Conservation (phyloP, 1,140 invertebrate species). For the Drosophila micromelanica region DNA sequence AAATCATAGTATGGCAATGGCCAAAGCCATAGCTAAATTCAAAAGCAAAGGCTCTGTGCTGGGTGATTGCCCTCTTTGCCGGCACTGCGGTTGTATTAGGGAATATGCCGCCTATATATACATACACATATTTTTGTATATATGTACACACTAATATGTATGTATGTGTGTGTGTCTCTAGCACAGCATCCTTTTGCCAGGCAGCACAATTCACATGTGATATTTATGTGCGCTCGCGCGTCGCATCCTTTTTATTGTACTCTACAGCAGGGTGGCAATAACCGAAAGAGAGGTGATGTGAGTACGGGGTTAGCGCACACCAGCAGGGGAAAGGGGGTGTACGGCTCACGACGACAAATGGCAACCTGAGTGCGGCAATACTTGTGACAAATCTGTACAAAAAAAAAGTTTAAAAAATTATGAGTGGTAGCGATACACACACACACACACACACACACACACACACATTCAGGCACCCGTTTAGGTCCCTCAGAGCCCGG, state of each 20-base stretch:
- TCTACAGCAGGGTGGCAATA: constrained; percentile 22
- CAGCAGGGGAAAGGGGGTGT: constrained; percentile 6
- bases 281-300: not conserved
- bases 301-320: not conserved
- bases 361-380: constrained; percentile 72
- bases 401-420: constrained; percentile 39
- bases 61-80: constrained; percentile 81
- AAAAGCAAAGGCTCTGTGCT: constrained; percentile 44
- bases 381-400: constrained; percentile 74
- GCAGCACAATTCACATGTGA: constrained; percentile 37
- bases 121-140: constrained; percentile 6
- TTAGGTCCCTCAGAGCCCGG: not conserved
- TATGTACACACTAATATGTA: constrained; percentile 5
- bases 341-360: constrained; percentile 66
- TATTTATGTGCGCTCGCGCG: constrained; percentile 77
- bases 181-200: constrained; percentile 32
- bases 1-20: constrained; percentile 40
- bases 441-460: constrained; percentile 1
- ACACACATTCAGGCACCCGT: not conserved
- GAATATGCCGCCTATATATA: constrained; percentile 48
- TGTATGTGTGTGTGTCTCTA: constrained; percentile 39
- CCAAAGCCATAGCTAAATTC: constrained; percentile 5
- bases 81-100: constrained; percentile 59
- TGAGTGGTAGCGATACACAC: constrained; percentile 39
- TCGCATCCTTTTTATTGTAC: constrained; percentile 78